Conservation (phyloP, 1,140 invertebrate species). For the Anoplophora glabripennis region DNA sequence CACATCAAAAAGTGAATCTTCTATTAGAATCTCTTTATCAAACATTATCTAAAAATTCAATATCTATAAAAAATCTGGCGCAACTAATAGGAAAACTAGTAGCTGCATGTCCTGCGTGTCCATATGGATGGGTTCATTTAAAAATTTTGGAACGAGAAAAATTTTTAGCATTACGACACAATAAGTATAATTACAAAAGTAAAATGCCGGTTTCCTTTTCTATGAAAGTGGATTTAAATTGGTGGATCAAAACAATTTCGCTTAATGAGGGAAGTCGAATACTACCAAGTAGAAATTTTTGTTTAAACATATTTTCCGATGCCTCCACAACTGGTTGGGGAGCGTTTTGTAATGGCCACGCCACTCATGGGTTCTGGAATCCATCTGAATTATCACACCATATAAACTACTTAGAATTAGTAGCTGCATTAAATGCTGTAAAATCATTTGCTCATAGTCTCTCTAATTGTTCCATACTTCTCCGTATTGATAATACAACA, state of each 20-base stretch:
- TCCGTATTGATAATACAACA: too few relatives aligned
- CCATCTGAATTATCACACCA: slow-evolving; percentile 20
- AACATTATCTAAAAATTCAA: neutral
- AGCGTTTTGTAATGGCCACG: slow-evolving; percentile 29
- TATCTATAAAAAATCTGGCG: slow-evolving; percentile 2
- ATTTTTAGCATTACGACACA: slow-evolving; percentile 6
- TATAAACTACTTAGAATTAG: slow-evolving; percentile 47
- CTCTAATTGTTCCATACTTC: too few relatives aligned
- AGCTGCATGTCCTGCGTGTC: slow-evolving; percentile 1
- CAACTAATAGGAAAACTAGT: slow-evolving; percentile 4
- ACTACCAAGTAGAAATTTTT: slow-evolving; percentile 21
- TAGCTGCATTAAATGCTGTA: slow-evolving; percentile 23
- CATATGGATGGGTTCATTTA: slow-evolving; percentile 13
- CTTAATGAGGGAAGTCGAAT: slow-evolving; percentile 1
- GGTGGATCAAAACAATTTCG: slow-evolving; percentile 40
- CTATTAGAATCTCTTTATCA: neutral
- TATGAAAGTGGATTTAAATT: slow-evolving; percentile 31
- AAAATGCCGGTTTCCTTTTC: neutral
- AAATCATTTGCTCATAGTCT: too few relatives aligned
- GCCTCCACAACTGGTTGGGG: slow-evolving; percentile 46
- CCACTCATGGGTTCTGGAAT: slow-evolving; percentile 38
- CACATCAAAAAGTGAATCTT: slow-evolving; percentile 9
- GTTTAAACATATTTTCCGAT: slow-evolving; percentile 45
- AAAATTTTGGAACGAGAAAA: slow-evolving; percentile 17
- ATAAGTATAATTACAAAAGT: neutral